phyloP scores from a whole-genome alignment of 2,888 invertebrate species.

The Hydrotaea cyrtoneurina region DNA sequence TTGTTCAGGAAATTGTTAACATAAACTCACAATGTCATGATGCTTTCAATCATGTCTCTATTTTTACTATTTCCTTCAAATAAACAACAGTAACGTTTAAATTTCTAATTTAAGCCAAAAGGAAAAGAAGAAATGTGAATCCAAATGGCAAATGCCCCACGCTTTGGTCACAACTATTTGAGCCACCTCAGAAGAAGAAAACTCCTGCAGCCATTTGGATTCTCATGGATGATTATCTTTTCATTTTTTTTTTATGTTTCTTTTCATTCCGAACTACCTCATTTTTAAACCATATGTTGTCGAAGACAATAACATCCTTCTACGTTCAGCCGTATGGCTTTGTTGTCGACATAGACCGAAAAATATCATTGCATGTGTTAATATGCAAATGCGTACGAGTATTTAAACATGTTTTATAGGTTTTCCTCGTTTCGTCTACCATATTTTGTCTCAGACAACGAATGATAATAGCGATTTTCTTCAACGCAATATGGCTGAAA shows the following conservation, averaged over 20 bases:
- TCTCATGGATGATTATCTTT: constrained; percentile 66
- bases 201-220: not conserved
- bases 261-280: not conserved
- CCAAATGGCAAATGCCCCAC: not conserved
- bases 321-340: not conserved
- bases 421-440: constrained; percentile 6
- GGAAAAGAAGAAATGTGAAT: too few relatives aligned
- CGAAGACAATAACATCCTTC: not conserved
- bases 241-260: constrained; percentile 17
- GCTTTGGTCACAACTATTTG: constrained; percentile 48
- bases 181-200: constrained; percentile 1
- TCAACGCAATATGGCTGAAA: constrained; percentile 37
- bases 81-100: constrained; percentile 3
- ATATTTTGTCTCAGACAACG: not conserved
- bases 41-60: constrained; percentile 61
- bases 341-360: not conserved
- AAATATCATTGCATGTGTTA: constrained; percentile 69
- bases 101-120: constrained; percentile 21
- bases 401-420: constrained; percentile 54
- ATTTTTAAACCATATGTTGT: not conserved
- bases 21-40: constrained; percentile 65
- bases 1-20: constrained; percentile 62
- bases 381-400: constrained; percentile 70
- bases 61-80: not conserved
- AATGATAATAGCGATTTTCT: constrained; percentile 35